Percentiles rank a stretch among this genome's conserved stretches.
Evolutionary conservation across 1,140 invertebrate genomes (phyloP).

Genomic region (Bombus difficillimus): DNA sequence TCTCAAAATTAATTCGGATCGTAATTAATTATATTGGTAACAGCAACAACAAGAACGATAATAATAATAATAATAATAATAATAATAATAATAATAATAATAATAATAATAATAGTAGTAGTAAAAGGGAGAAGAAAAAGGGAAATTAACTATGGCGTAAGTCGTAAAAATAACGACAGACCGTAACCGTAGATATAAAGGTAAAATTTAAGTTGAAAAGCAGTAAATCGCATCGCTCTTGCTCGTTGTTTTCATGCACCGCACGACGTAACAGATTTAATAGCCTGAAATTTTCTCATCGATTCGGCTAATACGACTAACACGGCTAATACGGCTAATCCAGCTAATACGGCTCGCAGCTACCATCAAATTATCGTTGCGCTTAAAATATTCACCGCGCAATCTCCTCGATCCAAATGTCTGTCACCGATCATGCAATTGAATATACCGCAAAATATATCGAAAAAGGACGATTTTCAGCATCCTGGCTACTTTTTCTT

Average conservation of each 20-base stretch:
- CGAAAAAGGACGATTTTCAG: background rate
- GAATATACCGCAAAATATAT: background rate
- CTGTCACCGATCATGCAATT: background rate
- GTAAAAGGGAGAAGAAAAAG: background rate
- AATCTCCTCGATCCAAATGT: background rate
- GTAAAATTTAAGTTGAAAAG: background rate
- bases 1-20: background rate
- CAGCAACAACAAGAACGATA: background rate
- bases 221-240: background rate
- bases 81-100: background rate
- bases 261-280: constrained; percentile 3
- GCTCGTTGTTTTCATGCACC: background rate
- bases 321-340: constrained; percentile 16
- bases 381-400: background rate
- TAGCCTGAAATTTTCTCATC: constrained; percentile 54
- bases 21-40: background rate
- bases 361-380: constrained; percentile 11
- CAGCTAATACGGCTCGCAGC: background rate
- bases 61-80: too few relatives aligned
- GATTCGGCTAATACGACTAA: constrained; percentile 35
- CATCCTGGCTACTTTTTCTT: background rate
- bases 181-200: background rate
- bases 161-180: background rate
- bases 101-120: background rate
- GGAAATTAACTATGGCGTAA: too few relatives aligned